Evolutionary conservation across 2,888 invertebrate genomes (phyloP).

Genomic region (Zelleria hepariella): DNA sequence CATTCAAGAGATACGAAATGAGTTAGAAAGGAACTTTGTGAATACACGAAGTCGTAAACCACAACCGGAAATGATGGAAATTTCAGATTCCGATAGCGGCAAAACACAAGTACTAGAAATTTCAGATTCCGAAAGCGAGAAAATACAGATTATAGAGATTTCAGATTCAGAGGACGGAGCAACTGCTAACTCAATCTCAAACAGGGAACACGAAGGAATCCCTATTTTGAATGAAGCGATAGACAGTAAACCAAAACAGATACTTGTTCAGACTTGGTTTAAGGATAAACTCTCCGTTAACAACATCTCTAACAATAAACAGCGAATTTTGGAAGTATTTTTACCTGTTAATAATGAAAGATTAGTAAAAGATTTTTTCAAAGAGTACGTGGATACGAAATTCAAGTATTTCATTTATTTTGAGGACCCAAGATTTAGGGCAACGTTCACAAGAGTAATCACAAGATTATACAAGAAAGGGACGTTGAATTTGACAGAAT

Average conservation of each 20-base stretch:
- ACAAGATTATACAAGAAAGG: conserved; percentile 10
- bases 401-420: background rate
- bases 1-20: background rate
- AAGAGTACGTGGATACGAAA: background rate
- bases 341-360: background rate
- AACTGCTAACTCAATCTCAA: conserved; percentile 1
- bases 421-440: background rate
- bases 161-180: background rate
- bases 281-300: background rate
- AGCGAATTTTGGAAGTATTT: background rate
- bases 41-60: too few species aligned
- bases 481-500: conserved; percentile 12
- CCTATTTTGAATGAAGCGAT: conserved; percentile 4
- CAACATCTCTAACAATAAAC: background rate
- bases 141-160: background rate
- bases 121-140: too few species aligned
- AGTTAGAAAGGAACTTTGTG: too few species aligned
- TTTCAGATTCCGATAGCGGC: too few species aligned
- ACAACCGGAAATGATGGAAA: too few species aligned
- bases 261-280: background rate
- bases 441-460: conserved; percentile 4
- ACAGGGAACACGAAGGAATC: conserved; percentile 1
- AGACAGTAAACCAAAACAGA: conserved; percentile 3
- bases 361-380: background rate
- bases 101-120: too few species aligned